Evolutionary conservation across 2,797 vertebrate species (phyloP), one percentile per base, ranked within the genome.

Genomic region (Acrossocheilus wenchowensis): DNA sequence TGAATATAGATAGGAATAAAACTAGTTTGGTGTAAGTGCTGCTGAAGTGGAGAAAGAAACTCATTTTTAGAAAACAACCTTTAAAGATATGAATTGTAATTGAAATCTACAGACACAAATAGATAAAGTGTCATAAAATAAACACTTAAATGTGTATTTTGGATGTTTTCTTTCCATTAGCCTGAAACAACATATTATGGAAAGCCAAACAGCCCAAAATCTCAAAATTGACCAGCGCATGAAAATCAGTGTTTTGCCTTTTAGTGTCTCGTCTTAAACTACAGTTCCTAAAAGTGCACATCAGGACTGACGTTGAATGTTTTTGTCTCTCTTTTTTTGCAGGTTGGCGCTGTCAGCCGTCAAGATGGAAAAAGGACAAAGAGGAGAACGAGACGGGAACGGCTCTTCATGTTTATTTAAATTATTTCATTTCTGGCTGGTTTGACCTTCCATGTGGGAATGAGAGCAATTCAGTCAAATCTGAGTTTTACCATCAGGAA

Each of bases 341-440:
- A 95, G 95, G 91, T 91, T 87, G 88, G 82, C 80, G 88, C 86
- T 87, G 84, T 80, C 36, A 68, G 73, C 89, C 66, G n/a, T 85
- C 72, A 81, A 75, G 78, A 86, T 83, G 64, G 85, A 43, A 54
- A 36, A 91, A 92, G 89, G 84, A 92, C 64, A 89, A 41, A 81
- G 91, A 91, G 86, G 88, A 91, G 86, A 90, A 62, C 5, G 5
- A 39, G 11, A 68, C 23, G 23, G 74, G 34, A 78, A 43, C 3
- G 88, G 57, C 57, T 87, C 93, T 88, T 93, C 94, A 93, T 95
- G 91, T 92, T 95, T 95, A 92, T 92, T 94, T 96, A 91, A 93
- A 87, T 91, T 92, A 93, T 94, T 96, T 81, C 92, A 93, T 94
- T 96, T 84, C n/a, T 15, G 17, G 64, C 52, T 39, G 64, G 78